Percentiles rank a stretch among this genome's conserved stretches.
These are phyloP conservation scores for Apus apus DNA, from an alignment of 2,113 vertebrate species.

Conservation along the genomic window DNA sequence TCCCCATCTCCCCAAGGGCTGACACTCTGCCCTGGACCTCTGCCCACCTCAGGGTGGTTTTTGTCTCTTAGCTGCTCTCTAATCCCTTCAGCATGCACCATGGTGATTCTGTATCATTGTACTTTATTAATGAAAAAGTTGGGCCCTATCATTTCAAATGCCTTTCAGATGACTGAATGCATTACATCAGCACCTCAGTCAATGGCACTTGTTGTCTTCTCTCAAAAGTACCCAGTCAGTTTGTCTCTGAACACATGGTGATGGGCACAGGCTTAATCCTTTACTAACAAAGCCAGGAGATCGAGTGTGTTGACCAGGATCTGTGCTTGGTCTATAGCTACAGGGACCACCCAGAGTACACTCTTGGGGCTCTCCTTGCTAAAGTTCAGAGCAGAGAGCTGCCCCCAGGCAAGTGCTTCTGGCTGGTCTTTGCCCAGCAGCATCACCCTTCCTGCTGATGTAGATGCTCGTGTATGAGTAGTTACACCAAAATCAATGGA, in stretches of 20 bases:
- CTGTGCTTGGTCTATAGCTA: background rate
- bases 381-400: rapidly evolving
- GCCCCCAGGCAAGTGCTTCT: background rate
- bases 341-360: rapidly evolving
- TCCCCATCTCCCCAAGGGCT: background rate
- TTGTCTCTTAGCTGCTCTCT: background rate
- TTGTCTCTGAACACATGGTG: background rate
- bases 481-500: background rate
- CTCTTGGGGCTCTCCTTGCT: background rate
- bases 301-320: background rate
- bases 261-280: background rate
- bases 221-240: background rate
- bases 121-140: background rate
- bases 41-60: background rate
- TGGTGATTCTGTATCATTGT: background rate
- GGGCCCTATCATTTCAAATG: background rate
- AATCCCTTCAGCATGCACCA: background rate
- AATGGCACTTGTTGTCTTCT: background rate
- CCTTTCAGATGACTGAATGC: background rate
- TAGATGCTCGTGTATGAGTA: background rate
- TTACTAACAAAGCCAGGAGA: background rate
- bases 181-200: background rate
- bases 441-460: background rate
- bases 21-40: background rate
- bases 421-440: background rate